Conservation (phyloP, 2,113 vertebrate genomes). For the Stercorarius parasiticus region DNA sequence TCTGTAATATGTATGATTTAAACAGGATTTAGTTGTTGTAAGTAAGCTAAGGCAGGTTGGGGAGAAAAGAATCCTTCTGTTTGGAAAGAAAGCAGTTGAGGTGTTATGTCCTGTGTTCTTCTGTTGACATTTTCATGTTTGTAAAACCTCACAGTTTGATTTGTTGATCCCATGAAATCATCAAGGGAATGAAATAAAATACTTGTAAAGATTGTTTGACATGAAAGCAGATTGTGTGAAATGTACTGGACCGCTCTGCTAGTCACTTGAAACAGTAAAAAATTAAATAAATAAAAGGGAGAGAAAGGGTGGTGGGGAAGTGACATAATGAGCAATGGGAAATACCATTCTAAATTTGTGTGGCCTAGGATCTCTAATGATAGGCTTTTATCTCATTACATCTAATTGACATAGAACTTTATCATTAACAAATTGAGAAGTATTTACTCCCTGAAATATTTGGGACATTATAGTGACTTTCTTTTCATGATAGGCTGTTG, state of each 20-base stretch:
- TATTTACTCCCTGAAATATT: conserved; percentile 76
- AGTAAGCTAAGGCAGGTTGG: not conserved
- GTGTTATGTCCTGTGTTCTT: conserved; percentile 28
- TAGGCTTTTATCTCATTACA: conserved; percentile 79
- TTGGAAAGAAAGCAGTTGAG: not conserved
- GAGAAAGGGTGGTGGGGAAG: not conserved
- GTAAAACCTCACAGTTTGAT: conserved; percentile 60
- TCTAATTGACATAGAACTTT: conserved; percentile 80
- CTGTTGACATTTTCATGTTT: conserved; percentile 64
- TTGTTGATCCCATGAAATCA: conserved; percentile 62
- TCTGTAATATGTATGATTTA: not conserved
- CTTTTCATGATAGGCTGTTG: conserved; percentile 70
- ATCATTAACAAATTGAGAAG: conserved; percentile 81
- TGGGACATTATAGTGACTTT: conserved; percentile 75
- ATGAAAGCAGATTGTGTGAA: conserved; percentile 30
- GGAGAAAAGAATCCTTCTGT: not conserved
- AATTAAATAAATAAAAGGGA: not conserved
- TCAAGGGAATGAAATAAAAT: conserved; percentile 56
- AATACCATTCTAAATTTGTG: conserved; percentile 71
- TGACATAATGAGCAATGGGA: conserved; percentile 38
- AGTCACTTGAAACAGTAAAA: conserved; percentile 28
- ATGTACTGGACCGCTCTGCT: conserved; percentile 6
- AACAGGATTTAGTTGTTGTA: not conserved
- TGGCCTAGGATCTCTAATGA: conserved; percentile 60
- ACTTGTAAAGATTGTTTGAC: conserved; percentile 28